Conservation (phyloP, 2,113 vertebrate species). For the Sclerurus mexicanus region DNA sequence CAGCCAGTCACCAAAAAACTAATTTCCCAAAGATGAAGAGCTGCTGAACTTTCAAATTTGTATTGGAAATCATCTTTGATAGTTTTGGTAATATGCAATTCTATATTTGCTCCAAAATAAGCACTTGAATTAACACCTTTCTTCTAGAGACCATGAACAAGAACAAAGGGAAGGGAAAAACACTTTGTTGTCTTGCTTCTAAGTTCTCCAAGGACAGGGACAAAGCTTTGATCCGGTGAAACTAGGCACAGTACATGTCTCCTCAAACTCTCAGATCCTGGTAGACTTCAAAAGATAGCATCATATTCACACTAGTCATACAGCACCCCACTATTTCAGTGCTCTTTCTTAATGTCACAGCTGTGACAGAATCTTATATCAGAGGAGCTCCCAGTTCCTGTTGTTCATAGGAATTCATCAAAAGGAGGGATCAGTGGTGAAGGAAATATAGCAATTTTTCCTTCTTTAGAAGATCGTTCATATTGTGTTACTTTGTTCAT, state of each 20-base stretch:
- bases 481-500: not conserved
- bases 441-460: not conserved
- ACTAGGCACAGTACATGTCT: not conserved
- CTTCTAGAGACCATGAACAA: not conserved
- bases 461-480: not conserved
- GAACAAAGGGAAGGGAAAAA: not conserved
- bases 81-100: not conserved
- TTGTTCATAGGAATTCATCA: not conserved
- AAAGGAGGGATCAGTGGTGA: not conserved
- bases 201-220: not conserved
- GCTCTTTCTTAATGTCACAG: not conserved
- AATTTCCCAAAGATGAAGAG: not conserved
- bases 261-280: not conserved
- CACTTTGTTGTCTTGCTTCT: not conserved
- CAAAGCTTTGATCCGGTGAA: not conserved
- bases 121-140: not conserved
- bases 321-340: not conserved
- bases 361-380: not conserved
- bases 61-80: not conserved
- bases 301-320: not conserved
- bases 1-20: not conserved
- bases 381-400: not conserved
- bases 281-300: not conserved
- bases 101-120: not conserved
- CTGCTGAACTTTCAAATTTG: not conserved